A percentile compares a stretch with the other conserved stretches of the same genome.
Conservation (phyloP, 1,140 invertebrate species). For the Dendroctonus valens region DNA sequence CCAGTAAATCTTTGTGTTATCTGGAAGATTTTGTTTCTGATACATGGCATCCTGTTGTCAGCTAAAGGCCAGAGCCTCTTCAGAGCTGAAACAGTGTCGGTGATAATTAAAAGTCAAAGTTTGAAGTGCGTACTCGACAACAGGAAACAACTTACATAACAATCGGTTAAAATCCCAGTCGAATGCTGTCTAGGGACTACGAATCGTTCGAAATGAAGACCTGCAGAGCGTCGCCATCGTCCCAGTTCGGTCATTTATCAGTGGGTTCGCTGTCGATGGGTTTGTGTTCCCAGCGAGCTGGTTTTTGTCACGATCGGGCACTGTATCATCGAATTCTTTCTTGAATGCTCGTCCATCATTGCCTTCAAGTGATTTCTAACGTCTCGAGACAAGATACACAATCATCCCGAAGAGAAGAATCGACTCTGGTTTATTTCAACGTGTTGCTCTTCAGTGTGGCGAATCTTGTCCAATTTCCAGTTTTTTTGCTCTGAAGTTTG, state of each 20-base stretch:
- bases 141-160: too few relatives aligned
- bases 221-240: slow-evolving; percentile 10
- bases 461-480: too few relatives aligned
- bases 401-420: slow-evolving; percentile 13
- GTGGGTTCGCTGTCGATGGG: slow-evolving; percentile 17
- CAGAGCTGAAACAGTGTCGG: too few relatives aligned
- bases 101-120: too few relatives aligned
- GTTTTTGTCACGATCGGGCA: slow-evolving; percentile 33
- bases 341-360: slow-evolving; percentile 32
- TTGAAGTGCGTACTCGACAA: too few relatives aligned
- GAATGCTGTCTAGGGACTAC: too few relatives aligned
- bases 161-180: too few relatives aligned
- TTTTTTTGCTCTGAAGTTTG: too few relatives aligned
- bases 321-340: slow-evolving; percentile 33
- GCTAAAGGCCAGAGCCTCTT: too few relatives aligned
- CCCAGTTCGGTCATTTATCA: slow-evolving; percentile 27
- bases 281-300: slow-evolving; percentile 26
- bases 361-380: slow-evolving; percentile 31
- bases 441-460: neutral
- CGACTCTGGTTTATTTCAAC: slow-evolving; percentile 29
- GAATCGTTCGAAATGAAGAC: slow-evolving; percentile 12
- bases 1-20: too few relatives aligned
- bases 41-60: too few relatives aligned
- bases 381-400: slow-evolving; percentile 31
- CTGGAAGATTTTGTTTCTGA: too few relatives aligned